Conservation (phyloP, 2,113 vertebrate genomes). For the Alosa alosa region DNA sequence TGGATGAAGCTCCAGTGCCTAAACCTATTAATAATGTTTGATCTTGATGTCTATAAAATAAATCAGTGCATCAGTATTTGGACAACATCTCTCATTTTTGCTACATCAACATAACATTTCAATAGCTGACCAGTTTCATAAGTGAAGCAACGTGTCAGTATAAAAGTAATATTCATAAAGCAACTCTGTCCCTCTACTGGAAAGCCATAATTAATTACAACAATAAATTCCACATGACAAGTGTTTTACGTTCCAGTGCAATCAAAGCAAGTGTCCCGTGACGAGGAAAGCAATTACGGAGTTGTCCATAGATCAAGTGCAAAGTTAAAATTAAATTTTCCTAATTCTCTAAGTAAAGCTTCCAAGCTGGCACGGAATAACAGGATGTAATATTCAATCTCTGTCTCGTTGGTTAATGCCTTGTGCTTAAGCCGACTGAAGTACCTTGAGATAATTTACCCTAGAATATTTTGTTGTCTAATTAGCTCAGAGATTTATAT, state of each 20-base stretch:
- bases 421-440: not conserved
- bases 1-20: not conserved
- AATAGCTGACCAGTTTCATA: not conserved
- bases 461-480: not conserved
- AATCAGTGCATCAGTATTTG: not conserved
- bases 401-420: not conserved
- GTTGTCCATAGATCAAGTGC: constrained; percentile 6
- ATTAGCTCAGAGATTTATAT: not conserved
- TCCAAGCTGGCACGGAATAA: not conserved
- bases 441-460: not conserved
- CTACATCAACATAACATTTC: not conserved
- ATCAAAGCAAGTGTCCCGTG: constrained; percentile 3
- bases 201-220: not conserved
- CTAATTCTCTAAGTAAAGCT: not conserved
- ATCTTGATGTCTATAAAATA: not conserved
- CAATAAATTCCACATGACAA: constrained; percentile 9
- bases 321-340: not conserved
- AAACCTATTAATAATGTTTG: not conserved
- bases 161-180: not conserved
- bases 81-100: not conserved
- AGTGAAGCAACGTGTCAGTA: not conserved
- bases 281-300: constrained; percentile 9
- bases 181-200: not conserved
- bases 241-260: not conserved
- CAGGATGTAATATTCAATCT: not conserved